Evolutionary conservation across 1,140 invertebrate species (phyloP).

Genomic region (Diachasmimorpha longicaudata): DNA sequence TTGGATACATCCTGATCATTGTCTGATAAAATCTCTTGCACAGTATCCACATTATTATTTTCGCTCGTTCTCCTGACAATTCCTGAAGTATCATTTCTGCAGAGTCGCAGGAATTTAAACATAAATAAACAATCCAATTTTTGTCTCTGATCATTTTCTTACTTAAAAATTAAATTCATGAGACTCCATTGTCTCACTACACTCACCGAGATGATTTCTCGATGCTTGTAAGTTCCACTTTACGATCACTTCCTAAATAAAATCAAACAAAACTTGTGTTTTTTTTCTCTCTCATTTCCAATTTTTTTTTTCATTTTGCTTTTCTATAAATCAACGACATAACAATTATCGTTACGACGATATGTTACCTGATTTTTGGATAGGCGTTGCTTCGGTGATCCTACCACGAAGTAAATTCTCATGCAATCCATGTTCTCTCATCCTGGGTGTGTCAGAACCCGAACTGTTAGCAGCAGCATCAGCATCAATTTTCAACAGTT

Average conservation of each 20-base stretch:
- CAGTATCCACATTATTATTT: not conserved
- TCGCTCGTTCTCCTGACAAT: not conserved
- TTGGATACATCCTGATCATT: slow-evolving; percentile 2
- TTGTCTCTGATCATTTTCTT: not conserved
- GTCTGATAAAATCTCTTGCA: not conserved
- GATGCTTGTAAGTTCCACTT: not conserved
- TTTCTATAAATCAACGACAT: not conserved
- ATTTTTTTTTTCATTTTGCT: slow-evolving; percentile 14
- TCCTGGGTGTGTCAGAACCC: slow-evolving; percentile 23
- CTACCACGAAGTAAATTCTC: slow-evolving; percentile 22
- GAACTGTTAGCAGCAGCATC: not conserved
- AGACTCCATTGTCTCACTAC: not conserved
- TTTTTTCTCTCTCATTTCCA: slow-evolving; percentile 14
- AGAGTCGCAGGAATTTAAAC: not conserved
- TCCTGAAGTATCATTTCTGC: slow-evolving; percentile 4
- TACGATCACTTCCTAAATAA: not conserved
- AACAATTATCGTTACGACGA: slow-evolving; percentile 8
- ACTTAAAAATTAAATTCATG: not conserved
- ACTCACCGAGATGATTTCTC: not conserved
- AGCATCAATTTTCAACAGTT: slow-evolving; percentile 10
- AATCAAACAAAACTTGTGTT: slow-evolving; percentile 5
- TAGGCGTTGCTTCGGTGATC: not conserved
- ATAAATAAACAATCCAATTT: not conserved
- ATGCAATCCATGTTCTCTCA: slow-evolving; percentile 10
- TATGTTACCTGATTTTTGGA: slow-evolving; percentile 20